phyloP scores from a whole-genome alignment of 2,797 vertebrate species.

The Hydrophis major region DNA sequence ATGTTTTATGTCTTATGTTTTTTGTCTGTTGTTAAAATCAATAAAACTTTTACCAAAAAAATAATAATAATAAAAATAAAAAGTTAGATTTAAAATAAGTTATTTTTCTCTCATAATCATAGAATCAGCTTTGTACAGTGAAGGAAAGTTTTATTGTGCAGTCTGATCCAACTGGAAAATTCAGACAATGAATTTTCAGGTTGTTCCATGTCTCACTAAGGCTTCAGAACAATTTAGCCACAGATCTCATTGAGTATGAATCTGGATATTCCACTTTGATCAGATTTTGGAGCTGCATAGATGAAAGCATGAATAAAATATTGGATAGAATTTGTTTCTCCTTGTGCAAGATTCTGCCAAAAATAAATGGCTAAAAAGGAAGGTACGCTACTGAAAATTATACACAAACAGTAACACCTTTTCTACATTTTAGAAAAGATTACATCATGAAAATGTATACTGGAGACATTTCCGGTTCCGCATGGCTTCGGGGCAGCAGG shows the following conservation, averaged over 20 bases:
- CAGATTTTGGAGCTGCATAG: neutral
- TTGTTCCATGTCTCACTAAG: neutral
- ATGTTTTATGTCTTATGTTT: no score
- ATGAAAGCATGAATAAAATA: neutral
- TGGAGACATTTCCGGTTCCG: neutral
- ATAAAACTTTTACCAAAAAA: no score
- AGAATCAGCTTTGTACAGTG: neutral
- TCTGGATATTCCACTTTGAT: neutral
- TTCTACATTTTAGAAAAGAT: neutral
- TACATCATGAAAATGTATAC: neutral
- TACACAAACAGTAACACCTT: neutral
- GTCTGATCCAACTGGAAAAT: neutral
- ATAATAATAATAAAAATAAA: neutral
- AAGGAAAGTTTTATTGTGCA: neutral
- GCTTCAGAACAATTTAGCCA: neutral
- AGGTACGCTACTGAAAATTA: neutral
- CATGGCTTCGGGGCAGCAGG: no score
- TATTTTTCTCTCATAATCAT: neutral
- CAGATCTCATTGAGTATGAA: neutral
- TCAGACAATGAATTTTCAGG: neutral
- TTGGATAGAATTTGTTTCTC: neutral
- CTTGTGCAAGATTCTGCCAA: neutral
- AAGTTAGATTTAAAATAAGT: constrained; percentile 7
- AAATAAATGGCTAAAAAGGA: neutral
- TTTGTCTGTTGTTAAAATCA: no score